phyloP scores from a whole-genome alignment of 2,888 invertebrate genomes.

The Nomada fabriciana region DNA sequence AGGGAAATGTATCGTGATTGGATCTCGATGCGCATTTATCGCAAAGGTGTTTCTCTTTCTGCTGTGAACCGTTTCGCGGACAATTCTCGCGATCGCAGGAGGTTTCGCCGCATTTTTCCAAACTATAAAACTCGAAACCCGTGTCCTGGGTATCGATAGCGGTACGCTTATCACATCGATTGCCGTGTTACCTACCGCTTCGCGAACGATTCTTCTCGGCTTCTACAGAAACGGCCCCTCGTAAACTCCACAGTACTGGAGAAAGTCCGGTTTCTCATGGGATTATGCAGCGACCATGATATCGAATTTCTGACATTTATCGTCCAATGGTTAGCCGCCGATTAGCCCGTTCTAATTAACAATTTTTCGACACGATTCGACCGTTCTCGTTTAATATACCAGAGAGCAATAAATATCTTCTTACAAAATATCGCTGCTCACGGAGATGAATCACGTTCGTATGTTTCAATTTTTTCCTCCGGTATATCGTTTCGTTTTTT shows the following conservation, averaged over 20 bases:
- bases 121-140: slow-evolving; percentile 33
- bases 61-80: slow-evolving; percentile 30
- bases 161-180: slow-evolving; percentile 39
- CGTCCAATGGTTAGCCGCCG: slow-evolving; percentile 29
- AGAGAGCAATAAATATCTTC: not conserved
- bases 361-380: slow-evolving; percentile 2
- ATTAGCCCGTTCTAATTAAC: slow-evolving; percentile 56
- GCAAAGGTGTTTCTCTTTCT: slow-evolving; percentile 22
- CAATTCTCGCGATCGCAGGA: slow-evolving; percentile 12
- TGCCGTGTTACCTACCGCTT: slow-evolving; percentile 55
- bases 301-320: slow-evolving; percentile 61
- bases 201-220: slow-evolving; percentile 42
- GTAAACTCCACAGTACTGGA: slow-evolving; percentile 57
- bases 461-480: not conserved
- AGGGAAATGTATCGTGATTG: slow-evolving; percentile 19
- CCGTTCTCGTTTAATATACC: no score
- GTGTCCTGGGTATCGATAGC: slow-evolving; percentile 41
- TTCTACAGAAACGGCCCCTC: slow-evolving; percentile 30
- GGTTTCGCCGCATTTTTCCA: slow-evolving; percentile 46
- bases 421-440: not conserved
- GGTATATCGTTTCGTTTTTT: not conserved
- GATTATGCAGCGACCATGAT: slow-evolving; percentile 52
- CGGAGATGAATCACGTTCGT: not conserved
- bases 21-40: slow-evolving; percentile 32
- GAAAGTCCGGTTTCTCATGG: slow-evolving; percentile 57